phyloP scores from a whole-genome alignment of 53 echinoderm and acorn worm species.

The Hippasteria phrygiana region DNA sequence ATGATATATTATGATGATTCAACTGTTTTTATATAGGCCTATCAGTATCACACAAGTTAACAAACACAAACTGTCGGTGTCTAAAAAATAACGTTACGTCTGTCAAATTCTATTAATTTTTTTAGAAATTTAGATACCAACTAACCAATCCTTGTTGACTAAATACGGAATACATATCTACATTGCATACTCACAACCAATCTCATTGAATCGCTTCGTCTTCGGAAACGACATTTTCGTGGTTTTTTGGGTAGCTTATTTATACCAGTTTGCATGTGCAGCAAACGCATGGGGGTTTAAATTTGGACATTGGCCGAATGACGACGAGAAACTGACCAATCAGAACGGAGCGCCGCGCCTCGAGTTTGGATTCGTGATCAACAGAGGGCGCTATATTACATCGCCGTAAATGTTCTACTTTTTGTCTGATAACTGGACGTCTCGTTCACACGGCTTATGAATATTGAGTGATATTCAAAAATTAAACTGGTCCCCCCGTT shows the following conservation, averaged over 20 bases:
- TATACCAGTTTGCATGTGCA: not conserved
- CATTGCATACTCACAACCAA: conserved; percentile 53
- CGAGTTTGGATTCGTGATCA: not conserved
- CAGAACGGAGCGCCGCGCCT: not conserved
- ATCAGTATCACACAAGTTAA: too few relatives aligned
- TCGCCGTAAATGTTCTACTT: not conserved
- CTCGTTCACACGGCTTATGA: too few relatives aligned
- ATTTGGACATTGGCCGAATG: conserved; percentile 53
- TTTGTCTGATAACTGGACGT: conserved; percentile 8
- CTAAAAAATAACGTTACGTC: too few relatives aligned
- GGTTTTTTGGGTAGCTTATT: not conserved
- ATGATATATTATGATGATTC: too few relatives aligned
- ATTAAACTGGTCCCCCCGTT: too few relatives aligned
- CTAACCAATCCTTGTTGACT: too few relatives aligned
- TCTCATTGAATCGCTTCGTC: conserved; percentile 71
- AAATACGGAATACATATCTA: not conserved
- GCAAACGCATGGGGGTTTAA: conserved; percentile 41
- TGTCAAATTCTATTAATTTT: too few relatives aligned
- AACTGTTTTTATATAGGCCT: too few relatives aligned
- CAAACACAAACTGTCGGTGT: too few relatives aligned
- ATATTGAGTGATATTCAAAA: too few relatives aligned
- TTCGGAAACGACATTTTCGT: conserved; percentile 66
- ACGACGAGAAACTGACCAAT: conserved; percentile 36
- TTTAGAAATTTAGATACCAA: too few relatives aligned
- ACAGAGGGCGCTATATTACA: conserved; percentile 51